Evolutionary conservation across 2,113 vertebrate species (phyloP).

Genomic region (Seriola aureovittata): DNA sequence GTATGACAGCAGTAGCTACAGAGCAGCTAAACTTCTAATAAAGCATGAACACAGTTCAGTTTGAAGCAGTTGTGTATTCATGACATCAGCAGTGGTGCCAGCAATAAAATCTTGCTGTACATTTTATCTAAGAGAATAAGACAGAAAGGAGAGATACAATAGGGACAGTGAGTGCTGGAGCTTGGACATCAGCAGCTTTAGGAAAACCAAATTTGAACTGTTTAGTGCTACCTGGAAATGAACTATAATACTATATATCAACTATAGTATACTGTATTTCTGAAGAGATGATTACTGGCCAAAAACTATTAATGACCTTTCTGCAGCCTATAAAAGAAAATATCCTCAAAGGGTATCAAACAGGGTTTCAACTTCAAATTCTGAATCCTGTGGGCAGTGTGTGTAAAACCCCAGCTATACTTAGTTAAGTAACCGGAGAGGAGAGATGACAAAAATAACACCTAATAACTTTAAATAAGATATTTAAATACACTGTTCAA

Average conservation of each 20-base stretch:
- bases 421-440: not conserved
- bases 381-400: not conserved
- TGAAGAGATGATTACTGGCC: not conserved
- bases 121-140: not conserved
- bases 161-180: not conserved
- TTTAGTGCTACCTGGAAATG: not conserved
- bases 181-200: not conserved
- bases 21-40: constrained; percentile 42
- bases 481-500: not conserved
- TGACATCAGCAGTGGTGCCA: not conserved
- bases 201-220: not conserved
- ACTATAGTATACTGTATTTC: not conserved
- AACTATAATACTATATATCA: not conserved
- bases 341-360: not conserved
- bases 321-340: not conserved
- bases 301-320: not conserved
- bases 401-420: not conserved
- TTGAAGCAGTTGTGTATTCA: constrained; percentile 80
- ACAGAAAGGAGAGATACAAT: not conserved
- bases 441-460: not conserved
- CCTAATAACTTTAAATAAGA: too few relatives aligned
- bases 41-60: constrained; percentile 49
- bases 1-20: constrained; percentile 44
- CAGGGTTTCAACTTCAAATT: not conserved
- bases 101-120: not conserved